Evolutionary conservation across 1,140 invertebrate species (phyloP).

Genomic region (Drosophila lacteicornis): DNA sequence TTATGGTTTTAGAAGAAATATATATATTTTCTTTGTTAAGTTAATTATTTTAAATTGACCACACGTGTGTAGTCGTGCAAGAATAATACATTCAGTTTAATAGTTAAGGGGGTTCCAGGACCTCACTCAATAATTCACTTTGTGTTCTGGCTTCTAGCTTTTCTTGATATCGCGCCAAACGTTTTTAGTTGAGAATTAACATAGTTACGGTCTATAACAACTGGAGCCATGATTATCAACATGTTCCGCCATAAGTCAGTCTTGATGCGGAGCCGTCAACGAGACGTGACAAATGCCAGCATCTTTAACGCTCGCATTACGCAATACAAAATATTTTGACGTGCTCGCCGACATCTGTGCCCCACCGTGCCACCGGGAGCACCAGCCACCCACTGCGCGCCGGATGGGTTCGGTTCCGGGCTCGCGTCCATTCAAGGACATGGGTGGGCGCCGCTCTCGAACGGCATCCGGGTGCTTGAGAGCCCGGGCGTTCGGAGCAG

Average conservation of each 20-base stretch:
- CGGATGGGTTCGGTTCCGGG: constrained; percentile 15
- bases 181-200: background rate
- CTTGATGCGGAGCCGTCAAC: constrained; percentile 18
- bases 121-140: too few relatives aligned
- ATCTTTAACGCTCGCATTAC: constrained; percentile 20
- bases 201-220: background rate
- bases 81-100: background rate
- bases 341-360: constrained; percentile 19
- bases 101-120: background rate
- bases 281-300: constrained; percentile 36
- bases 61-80: background rate
- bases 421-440: constrained; percentile 46
- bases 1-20: background rate
- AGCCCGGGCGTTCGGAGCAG: constrained; percentile 24
- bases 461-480: constrained; percentile 46
- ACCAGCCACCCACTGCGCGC: constrained; percentile 19
- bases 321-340: constrained; percentile 26
- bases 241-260: constrained; percentile 6
- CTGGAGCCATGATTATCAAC: constrained; percentile 20
- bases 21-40: background rate
- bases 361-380: constrained; percentile 8
- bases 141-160: background rate
- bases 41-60: background rate
- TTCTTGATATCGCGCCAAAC: background rate
- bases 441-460: constrained; percentile 28